Evolutionary conservation across 2,113 vertebrate genomes (phyloP), one percentile per base, ranked within the genome.

Genomic region (Lonchura striata): DNA sequence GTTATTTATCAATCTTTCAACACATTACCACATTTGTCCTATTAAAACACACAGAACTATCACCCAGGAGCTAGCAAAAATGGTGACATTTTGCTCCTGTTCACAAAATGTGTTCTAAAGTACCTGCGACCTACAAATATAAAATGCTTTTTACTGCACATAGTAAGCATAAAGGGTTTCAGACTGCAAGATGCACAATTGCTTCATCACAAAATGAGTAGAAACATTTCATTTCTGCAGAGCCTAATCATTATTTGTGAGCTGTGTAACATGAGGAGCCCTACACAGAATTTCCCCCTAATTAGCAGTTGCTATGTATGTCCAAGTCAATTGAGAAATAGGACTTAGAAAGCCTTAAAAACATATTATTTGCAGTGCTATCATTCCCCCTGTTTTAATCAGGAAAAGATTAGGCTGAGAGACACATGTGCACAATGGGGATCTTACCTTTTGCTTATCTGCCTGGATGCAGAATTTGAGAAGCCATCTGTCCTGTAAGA

Each of bases 1-100:
- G n/a, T 90, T 86, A 82, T 86, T 94, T 84, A 78, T 88, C 44
- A 88, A 21, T 57, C 46, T 94, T 91, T 92, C 88, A 80, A 68
- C n/a, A 52, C 54, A 54, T 71, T 47, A 50, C 42, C 28, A 19
- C 68, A 19, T 83, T 88, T 93, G 91, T 79, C 59, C 49, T 30
- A 60, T 77, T 92, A 88, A 92, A 86, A 37, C 16, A 39, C 35
- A 76, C 6, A 23, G 27, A 81, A 37, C 23, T 78, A 46, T 81
- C 56, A 53, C 33, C 22, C 46, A 81, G 68, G 37, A 92, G 78
- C 64, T 66, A 46, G n/a, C 3, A 20, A 60, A 84, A 93, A 60
- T 80, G 35, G 31, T 74, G 57, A 25, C 11, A 54, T 70, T 92
- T 86, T 83, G 22, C 50, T 88, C 19, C 25, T 83, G 28, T 63